Conservation (phyloP, 2,797 vertebrate genomes). For the Furcifer pardalis region DNA sequence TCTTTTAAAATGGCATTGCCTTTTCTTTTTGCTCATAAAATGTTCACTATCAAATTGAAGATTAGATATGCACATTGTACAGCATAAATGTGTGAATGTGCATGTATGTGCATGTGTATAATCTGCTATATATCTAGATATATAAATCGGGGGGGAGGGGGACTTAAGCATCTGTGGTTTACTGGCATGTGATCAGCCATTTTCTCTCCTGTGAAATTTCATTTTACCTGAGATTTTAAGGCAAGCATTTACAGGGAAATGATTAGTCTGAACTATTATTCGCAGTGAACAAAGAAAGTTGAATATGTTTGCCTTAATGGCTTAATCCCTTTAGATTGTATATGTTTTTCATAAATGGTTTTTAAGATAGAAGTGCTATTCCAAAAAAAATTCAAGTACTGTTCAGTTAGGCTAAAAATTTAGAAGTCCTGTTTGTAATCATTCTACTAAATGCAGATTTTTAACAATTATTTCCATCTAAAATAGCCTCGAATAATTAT, state of each 20-base stretch:
- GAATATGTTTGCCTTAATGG: conserved; percentile 23
- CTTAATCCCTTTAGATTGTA: conserved; percentile 14
- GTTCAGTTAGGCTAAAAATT: conserved; percentile 24
- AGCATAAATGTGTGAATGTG: not conserved
- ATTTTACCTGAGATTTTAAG: conserved; percentile 22
- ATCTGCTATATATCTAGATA: too few species aligned
- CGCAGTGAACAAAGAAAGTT: conserved; percentile 44
- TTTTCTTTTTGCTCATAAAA: too few species aligned
- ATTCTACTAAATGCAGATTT: conserved; percentile 40
- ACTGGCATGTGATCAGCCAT: not conserved
- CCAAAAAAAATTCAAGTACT: not conserved
- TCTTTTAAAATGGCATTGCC: too few species aligned
- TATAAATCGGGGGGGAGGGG: too few species aligned
- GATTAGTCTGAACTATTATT: conserved; percentile 47
- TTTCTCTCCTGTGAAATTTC: not conserved
- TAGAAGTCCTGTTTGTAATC: conserved; percentile 45
- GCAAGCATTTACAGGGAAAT: conserved; percentile 32
- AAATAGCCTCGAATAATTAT: conserved; percentile 53
- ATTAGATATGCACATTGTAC: not conserved
- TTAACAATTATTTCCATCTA: conserved; percentile 22
- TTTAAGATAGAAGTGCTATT: not conserved
- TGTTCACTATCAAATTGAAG: not conserved
- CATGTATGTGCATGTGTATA: not conserved
- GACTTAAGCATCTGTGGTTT: not conserved
- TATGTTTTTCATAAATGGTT: conserved; percentile 14